Base-by-base conservation (phyloP, 1,140 invertebrate genomes). In the Neotoxoptera formosana region DNA sequence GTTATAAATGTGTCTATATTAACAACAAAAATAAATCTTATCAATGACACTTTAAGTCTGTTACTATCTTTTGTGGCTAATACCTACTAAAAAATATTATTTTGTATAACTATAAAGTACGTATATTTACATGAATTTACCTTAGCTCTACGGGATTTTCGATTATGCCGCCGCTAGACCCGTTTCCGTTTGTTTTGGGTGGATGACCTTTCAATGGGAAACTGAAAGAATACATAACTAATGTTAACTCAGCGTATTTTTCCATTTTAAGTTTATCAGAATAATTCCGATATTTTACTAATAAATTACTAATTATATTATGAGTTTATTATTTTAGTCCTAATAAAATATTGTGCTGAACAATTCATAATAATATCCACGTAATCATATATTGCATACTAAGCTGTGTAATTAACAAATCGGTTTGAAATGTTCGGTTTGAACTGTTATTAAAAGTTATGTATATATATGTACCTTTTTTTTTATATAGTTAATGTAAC, bases 101-200 rank as follows among this genome's bases (percentile, higher is more conserved):
- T 34, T 76, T 76, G 6, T 17, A 34, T 76, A 76, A n/a, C 60
- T 76, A 0, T n/a, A 76, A 76, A 17, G 60, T n/a, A 17, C 14
- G n/a, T 76, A n/a, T 14, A 36, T 83, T 83, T 87, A 51, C 17
- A 47, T 47, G n/a, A 51, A 34, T 67, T 90, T 86, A 93, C 91
- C 91, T 93, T 93, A 93, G n/a, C 81, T 93, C 91, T 45, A 93
- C 91, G 17, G 91, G 91, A 93, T 93, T 93, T 93, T 93, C 91
- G 25, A 93, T 86, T 86, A 93, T 93, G 76, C 91, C 76, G 21
- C 91, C 91, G 25, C 67, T 84, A 84, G 91, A 93, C 41, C 91
- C 91, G 14, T 93, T 93, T 56, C 91, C 91, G 34, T 93, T 93
- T 25, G 91, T 53, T 41, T 93, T 93, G 14, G 91, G 91, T 20